Evolutionary conservation across 2,888 invertebrate species (phyloP), one percentile per base, ranked within the genome.

Genomic region (Tanypteryx hageni): DNA sequence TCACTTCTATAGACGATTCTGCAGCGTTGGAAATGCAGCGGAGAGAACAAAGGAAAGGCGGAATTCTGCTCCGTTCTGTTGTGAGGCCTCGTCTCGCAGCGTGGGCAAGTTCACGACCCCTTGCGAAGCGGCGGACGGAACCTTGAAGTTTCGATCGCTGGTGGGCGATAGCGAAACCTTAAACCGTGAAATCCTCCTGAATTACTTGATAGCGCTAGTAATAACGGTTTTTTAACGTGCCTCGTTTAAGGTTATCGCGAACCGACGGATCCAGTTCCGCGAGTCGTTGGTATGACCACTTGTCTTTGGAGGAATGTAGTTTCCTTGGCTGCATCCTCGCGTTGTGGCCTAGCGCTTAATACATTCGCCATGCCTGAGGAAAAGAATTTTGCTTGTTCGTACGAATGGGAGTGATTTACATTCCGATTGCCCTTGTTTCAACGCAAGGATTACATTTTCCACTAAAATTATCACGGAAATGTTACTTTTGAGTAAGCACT

Each of bases 141-240:
- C 68, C 68, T 68, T 18, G 76, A 76, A 76, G 27, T 76, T 76
- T 76, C 76, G 76, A 76, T 76, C 76, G 76, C 22, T 27, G 7
- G 76, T 4, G 27, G 76, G 27, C 22, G 76, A 76, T 76, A 76
- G 76, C 76, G 22, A 18, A 4, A 27, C 76, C 76, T 11, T 27
- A 27, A 76, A 76, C 76, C 76, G 76, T 76, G 76, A 76, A 76
- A 76, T 76, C 76, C 76, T 76, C 76, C 76, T 27, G 76, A 76
- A 76, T 76, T 76, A 76, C 76, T 76, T 76, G 76, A 76, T 76
- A 76, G 76, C 27, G 76, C 76, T 22, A 44, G 27, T 27, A 76
- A 76, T 76, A 76, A 76, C 76, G 76, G 76, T 76, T 27, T 76
- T 10, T 76, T 27, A 27, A 27, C 76, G 76, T 7, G 76, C 22